Conservation (phyloP, 1,140 invertebrate species). For the Drepana arcuata region DNA sequence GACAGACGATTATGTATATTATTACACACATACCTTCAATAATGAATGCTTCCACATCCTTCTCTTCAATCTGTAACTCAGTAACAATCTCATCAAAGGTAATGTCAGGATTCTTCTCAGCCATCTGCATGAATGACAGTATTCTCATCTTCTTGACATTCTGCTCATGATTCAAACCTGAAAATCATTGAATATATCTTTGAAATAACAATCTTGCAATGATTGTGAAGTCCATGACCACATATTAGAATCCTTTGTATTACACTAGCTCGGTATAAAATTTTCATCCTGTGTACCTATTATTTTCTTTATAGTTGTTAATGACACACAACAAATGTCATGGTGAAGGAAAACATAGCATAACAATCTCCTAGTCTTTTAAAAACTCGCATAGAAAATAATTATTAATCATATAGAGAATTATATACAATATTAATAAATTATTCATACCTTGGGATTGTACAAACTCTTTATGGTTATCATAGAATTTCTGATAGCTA, state of each 20-base stretch:
- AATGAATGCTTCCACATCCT: slow-evolving; percentile 95
- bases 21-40: slow-evolving; percentile 85
- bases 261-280: too few relatives aligned
- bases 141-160: slow-evolving; percentile 98
- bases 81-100: slow-evolving; percentile 89
- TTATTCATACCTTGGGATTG: slow-evolving; percentile 80
- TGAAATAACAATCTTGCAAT: slow-evolving; percentile 1
- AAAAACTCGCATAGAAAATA: too few relatives aligned
- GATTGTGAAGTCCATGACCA: too few relatives aligned
- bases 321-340: too few relatives aligned
- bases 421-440: too few relatives aligned
- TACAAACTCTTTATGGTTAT: slow-evolving; percentile 94
- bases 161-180: slow-evolving; percentile 92
- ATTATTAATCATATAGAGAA: too few relatives aligned
- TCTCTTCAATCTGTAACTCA: slow-evolving; percentile 88
- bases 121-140: slow-evolving; percentile 96
- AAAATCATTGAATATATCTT: slow-evolving; percentile 4
- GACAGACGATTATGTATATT: too few relatives aligned
- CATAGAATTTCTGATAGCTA: slow-evolving; percentile 92
- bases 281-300: too few relatives aligned
- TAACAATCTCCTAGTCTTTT: too few relatives aligned
- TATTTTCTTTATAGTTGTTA: too few relatives aligned
- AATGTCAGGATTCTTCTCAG: slow-evolving; percentile 92
- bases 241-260: too few relatives aligned
- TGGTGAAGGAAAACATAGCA: too few relatives aligned